Evolutionary conservation across 2,888 invertebrate species (phyloP), one percentile per base, ranked within the genome.

Genomic region (Leptarthrus brevirostris): DNA sequence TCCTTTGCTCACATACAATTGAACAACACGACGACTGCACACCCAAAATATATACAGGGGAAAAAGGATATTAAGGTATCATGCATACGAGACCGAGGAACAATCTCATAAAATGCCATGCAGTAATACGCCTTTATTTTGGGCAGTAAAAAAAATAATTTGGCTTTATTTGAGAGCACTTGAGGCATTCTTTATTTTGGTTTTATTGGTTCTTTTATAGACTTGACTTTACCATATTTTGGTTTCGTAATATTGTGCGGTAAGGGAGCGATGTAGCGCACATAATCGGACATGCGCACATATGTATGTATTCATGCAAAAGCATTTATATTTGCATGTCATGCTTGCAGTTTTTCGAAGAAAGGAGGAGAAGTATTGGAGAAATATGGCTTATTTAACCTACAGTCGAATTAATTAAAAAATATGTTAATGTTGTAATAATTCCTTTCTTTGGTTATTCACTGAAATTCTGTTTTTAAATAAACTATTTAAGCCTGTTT

Each of bases 131-230:
- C 74, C 74, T 75, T 75, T 75, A 75, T 75, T 75, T 75, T 66
- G 56, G 53, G 72, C 72, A 74, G 58, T 74, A 75, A 75, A 75
- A 72, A 74, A 75, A 74, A 74, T 74, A 75, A 75, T 74, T 75
- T 74, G 74, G 74, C 56, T 75, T 75, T 75, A 75, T 75, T 74
- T 71, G 72, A 70, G 24, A 72, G 69, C 75, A 74, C 74, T 75
- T 75, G 75, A 75, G 75, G 75, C 75, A 72, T 72, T 52, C 74
- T 69, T 75, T 75, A 74, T 72, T 70, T 74, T 58, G 44, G 56
- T 69, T 74, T 75, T 75, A 75, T 73, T 75, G 75, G 66, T 71
- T 40, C 36, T 70, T 73, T 73, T 75, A 75, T 75, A 20, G 58
- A 44, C 47, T 70, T 47, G 16, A 18, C 44, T 69, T 74, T 56